phyloP scores from a whole-genome alignment of 2,888 invertebrate genomes.

The Pammene aurita region DNA sequence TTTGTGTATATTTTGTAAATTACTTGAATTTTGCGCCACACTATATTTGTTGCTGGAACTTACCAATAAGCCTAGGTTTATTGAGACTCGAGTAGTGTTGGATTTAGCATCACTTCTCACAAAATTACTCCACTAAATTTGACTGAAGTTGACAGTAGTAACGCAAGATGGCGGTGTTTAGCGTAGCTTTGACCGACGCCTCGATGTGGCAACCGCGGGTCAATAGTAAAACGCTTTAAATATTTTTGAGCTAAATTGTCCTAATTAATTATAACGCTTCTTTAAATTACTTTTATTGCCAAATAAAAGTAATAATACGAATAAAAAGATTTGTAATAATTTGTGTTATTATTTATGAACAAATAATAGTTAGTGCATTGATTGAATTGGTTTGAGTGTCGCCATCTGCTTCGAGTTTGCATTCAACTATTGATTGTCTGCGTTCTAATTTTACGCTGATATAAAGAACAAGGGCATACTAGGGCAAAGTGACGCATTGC shows the following conservation, averaged over 20 bases:
- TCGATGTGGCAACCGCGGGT: conserved; percentile 42
- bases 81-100: conserved; percentile 34
- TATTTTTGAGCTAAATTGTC: neutral
- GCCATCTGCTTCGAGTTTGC: conserved; percentile 62
- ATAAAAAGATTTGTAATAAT: neutral
- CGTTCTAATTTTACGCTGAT: conserved; percentile 62
- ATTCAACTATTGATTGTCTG: conserved; percentile 66
- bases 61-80: conserved; percentile 62
- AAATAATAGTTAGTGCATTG: neutral
- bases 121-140: conserved; percentile 67
- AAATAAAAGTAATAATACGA: neutral
- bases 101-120: conserved; percentile 59
- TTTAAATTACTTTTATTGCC: neutral
- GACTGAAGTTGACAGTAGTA: conserved; percentile 69
- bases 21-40: conserved; percentile 76
- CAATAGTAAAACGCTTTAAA: conserved; percentile 35
- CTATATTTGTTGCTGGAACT: conserved; percentile 65
- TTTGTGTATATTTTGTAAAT: conserved; percentile 44
- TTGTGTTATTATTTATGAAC: neutral
- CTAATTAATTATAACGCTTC: neutral
- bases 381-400: conserved; percentile 50
- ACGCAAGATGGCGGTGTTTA: conserved; percentile 80
- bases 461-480: conserved; percentile 46
- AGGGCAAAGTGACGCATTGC: conserved; percentile 54
- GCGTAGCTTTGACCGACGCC: conserved; percentile 48